These are phyloP conservation scores for Arrhamphus sclerolepis DNA, from an alignment of 2,797 vertebrate genomes.

Conservation along the genomic window DNA sequence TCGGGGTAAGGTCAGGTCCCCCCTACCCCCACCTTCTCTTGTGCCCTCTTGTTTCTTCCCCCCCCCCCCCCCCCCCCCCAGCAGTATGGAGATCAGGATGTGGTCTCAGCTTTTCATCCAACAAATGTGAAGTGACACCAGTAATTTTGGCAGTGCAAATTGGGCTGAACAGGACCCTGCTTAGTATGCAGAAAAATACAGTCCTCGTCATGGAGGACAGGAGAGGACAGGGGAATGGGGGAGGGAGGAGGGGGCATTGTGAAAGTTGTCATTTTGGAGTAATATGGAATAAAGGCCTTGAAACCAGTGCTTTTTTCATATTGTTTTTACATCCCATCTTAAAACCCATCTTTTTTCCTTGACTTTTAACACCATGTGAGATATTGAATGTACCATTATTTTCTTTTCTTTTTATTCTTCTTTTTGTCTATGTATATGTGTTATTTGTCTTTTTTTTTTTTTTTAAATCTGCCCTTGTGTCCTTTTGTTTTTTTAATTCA, in stretches of 20 bases:
- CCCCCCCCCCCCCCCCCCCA: conserved; percentile 1
- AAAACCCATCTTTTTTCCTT: no score
- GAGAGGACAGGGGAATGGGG: not conserved
- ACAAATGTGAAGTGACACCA: conserved; percentile 79
- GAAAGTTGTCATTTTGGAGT: conserved; percentile 32
- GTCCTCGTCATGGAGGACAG: conserved; percentile 21
- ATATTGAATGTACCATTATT: no score
- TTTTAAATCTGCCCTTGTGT: no score
- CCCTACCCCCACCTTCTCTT: no score
- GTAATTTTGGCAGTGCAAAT: conserved; percentile 77
- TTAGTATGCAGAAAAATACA: conserved; percentile 71
- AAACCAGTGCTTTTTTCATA: conserved; percentile 41
- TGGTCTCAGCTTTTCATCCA: conserved; percentile 55
- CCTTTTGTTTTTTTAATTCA: no score
- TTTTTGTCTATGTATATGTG: no score
- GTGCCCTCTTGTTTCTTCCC: no score
- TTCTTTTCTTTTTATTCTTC: no score
- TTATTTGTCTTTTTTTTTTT: no score
- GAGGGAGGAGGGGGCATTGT: conserved; percentile 27
- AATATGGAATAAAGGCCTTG: conserved; percentile 30
- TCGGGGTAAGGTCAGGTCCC: no score
- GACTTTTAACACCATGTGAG: no score
- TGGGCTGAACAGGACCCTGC: conserved; percentile 69
- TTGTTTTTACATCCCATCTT: no score
- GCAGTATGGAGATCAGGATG: conserved; percentile 46